A percentile compares a stretch with the other conserved stretches of the same genome.
phyloP scores from a whole-genome alignment of 2,797 vertebrate species.

The Rhynchonycteris naso region DNA sequence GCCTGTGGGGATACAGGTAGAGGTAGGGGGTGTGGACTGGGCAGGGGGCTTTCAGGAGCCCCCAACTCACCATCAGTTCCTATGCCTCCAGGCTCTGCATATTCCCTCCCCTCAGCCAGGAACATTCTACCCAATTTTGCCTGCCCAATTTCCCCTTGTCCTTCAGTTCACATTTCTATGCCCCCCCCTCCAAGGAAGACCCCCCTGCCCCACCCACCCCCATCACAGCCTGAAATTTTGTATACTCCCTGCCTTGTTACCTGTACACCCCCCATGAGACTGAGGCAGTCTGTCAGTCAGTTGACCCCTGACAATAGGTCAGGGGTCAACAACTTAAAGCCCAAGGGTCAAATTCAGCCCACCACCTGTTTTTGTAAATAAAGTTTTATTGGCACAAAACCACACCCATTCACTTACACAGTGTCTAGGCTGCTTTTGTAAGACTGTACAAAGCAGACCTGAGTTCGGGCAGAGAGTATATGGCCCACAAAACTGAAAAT shows the following conservation, averaged over 20 bases:
- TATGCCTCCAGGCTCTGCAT: neutral
- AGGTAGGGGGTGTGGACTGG: fast-evolving
- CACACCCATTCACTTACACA: neutral
- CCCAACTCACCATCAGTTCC: neutral
- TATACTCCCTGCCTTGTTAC: neutral
- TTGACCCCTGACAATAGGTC: neutral
- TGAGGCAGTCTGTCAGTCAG: neutral
- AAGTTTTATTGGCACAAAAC: neutral
- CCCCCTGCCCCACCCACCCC: neutral
- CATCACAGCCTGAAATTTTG: neutral
- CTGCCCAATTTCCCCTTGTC: too few relatives aligned
- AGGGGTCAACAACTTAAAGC: neutral
- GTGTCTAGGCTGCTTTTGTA: neutral
- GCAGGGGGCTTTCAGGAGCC: neutral
- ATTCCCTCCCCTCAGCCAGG: neutral
- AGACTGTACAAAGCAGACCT: neutral
- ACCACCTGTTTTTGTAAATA: neutral
- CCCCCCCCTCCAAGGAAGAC: neutral
- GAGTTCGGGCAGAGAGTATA: neutral
- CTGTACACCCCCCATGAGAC: neutral
- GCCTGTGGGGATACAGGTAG: slow-evolving; percentile 80
- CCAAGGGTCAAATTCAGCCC: neutral
- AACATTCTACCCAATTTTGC: neutral
- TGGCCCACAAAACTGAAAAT: neutral
- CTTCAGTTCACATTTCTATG: neutral